These are phyloP conservation scores for Zeus faber DNA, from an alignment of 2,113 vertebrate species.

Conservation along the genomic window DNA sequence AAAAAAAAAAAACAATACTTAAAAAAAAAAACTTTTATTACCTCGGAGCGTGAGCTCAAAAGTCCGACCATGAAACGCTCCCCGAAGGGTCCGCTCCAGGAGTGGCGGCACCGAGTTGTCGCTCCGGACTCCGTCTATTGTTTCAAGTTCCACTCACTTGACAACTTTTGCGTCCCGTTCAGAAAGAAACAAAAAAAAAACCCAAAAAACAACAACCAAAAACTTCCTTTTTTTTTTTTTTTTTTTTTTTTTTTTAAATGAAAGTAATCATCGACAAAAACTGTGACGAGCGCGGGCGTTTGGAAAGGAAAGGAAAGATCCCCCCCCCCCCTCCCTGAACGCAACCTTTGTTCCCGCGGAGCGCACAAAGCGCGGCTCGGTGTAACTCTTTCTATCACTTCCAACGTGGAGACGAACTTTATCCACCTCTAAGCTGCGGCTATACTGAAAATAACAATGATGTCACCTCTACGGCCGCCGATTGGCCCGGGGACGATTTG, in stretches of 20 bases:
- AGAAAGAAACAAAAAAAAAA: slow-evolving; percentile 73
- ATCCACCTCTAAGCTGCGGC: slow-evolving; percentile 86
- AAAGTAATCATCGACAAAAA: slow-evolving; percentile 23
- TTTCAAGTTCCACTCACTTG: slow-evolving; percentile 64
- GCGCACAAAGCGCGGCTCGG: slow-evolving; percentile 42
- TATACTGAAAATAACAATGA: slow-evolving; percentile 97
- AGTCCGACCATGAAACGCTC: slow-evolving; percentile 12
- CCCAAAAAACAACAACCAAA: too few relatives aligned
- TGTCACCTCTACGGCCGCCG: slow-evolving; percentile 83
- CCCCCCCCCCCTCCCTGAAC: neutral
- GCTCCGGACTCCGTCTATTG: slow-evolving; percentile 53
- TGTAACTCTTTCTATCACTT: slow-evolving; percentile 83
- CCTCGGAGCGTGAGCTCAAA: slow-evolving; percentile 21
- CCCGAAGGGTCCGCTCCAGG: slow-evolving; percentile 2
- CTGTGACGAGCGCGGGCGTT: slow-evolving; percentile 9
- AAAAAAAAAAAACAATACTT: too few relatives aligned
- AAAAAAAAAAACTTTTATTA: too few relatives aligned
- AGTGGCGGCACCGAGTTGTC: slow-evolving; percentile 1
- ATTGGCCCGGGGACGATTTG: slow-evolving; percentile 78
- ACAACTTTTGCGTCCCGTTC: slow-evolving; percentile 62
- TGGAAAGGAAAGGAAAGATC: neutral
- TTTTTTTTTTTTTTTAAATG: slow-evolving; percentile 15
- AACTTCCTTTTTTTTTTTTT: too few relatives aligned
- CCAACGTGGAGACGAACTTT: slow-evolving; percentile 92
- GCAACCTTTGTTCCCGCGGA: too few relatives aligned